Evolutionary conservation across 2,113 vertebrate species (phyloP), one percentile per base, ranked within the genome.

Genomic region (Thomomys bottae): DNA sequence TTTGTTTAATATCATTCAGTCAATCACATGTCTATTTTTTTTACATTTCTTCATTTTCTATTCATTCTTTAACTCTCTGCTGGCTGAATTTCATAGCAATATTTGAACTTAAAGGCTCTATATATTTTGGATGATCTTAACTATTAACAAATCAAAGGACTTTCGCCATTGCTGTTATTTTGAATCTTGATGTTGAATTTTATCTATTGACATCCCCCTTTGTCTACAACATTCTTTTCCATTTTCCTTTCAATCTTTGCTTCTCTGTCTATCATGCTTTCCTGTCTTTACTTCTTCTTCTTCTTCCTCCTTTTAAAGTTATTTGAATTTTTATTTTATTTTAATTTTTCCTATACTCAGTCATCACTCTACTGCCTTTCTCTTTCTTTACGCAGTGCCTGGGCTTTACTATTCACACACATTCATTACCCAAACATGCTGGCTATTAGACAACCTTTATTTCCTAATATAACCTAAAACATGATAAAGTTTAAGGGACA

Each of bases 401-500:
- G 14, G 54, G 6, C 18, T 57, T 38, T 34, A 10, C 10, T 6
- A 81, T 30, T 23, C 40, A 66, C 17, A 34, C 40, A 82, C 64
- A 81, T 45, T 20, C 66, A 45, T 83, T 66, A 64, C 67, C n/a
- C n/a, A 86, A 86, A 59, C 40, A 66, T 45, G 14, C 8, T 79
- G 34, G 64, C 12, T 23, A n/a, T 71, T 92, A 17, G 57, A 32
- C 79, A 86, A 45, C 17, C 3, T 71, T 61, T 42, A 64, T 36
- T 45, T 82, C 10, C 38, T 78, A 18, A 15, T 90, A 70, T 61
- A 23, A 64, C 83, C 68, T 64, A 77, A 92, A 87, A 42, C 64
- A 10, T 84, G 89, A 90, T 87, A 57, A 95, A 86, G 57, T 86
- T 92, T 82, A 86, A 18, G 34, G 34, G 38, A 66, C n/a, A 81